phyloP scores from a whole-genome alignment of 1,140 invertebrate species.

The Drosophila athabasca region DNA sequence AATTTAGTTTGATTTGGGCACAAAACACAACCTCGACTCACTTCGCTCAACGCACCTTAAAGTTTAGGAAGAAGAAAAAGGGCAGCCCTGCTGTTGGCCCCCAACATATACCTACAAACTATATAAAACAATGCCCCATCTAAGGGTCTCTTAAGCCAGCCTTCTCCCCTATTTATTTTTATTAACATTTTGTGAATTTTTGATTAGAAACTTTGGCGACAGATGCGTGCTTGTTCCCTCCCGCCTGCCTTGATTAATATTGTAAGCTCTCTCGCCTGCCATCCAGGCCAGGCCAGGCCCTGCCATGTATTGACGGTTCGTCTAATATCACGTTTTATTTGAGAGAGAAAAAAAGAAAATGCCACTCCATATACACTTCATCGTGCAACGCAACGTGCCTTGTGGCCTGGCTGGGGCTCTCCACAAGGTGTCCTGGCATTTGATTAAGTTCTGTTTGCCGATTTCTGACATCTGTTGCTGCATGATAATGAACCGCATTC shows the following conservation, averaged over 20 bases:
- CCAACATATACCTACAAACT: too few relatives aligned
- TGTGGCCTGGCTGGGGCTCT: neutral
- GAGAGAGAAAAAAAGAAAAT: neutral
- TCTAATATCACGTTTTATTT: slow-evolving; percentile 46
- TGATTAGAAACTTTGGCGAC: slow-evolving; percentile 60
- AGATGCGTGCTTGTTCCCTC: slow-evolving; percentile 38
- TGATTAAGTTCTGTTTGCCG: slow-evolving; percentile 62
- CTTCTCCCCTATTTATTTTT: slow-evolving; percentile 3
- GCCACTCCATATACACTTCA: neutral
- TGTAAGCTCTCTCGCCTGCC: slow-evolving; percentile 23
- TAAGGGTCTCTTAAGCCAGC: neutral
- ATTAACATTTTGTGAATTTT: slow-evolving; percentile 49
- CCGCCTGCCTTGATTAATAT: slow-evolving; percentile 65
- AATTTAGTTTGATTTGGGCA: too few relatives aligned
- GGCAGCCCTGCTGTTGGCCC: too few relatives aligned
- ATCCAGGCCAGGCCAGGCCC: neutral
- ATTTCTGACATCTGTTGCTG: slow-evolving; percentile 70
- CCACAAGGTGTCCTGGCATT: slow-evolving; percentile 43
- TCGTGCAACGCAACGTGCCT: too few relatives aligned
- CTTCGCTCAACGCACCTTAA: too few relatives aligned
- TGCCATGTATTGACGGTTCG: slow-evolving; percentile 30
- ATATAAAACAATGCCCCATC: too few relatives aligned
- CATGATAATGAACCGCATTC: slow-evolving; percentile 75
- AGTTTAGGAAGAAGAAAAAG: too few relatives aligned
- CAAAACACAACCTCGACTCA: too few relatives aligned